A percentile compares a stretch with the other conserved stretches of the same genome.
Evolutionary conservation across 2,113 vertebrate species (phyloP).

Genomic region (Pogona vitticeps): DNA sequence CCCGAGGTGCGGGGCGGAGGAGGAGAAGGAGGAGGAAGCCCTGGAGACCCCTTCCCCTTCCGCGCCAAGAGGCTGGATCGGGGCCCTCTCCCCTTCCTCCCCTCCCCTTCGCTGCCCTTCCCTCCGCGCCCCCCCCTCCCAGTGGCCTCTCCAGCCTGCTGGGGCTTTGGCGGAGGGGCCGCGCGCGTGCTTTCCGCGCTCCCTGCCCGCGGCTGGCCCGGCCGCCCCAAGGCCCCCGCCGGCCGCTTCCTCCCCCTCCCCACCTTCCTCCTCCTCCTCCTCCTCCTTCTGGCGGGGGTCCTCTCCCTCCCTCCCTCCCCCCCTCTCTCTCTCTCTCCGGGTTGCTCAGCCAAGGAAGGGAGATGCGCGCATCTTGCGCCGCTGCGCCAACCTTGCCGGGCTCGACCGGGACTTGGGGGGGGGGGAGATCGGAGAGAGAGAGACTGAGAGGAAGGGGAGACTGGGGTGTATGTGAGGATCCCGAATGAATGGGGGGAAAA

Average conservation of each 20-base stretch:
- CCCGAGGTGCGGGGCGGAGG: no score
- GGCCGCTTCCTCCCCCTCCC: conserved; percentile 9
- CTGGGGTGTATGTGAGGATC: no score
- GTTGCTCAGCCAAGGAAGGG: background rate
- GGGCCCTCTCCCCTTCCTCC: background rate
- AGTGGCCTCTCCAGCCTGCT: background rate
- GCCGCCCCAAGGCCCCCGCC: no score
- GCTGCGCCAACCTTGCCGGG: conserved; percentile 14
- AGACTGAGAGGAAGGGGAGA: no score
- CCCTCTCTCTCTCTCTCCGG: background rate
- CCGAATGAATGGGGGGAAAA: background rate
- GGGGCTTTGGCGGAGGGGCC: background rate
- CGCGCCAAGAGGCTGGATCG: no score
- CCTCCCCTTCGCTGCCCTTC: background rate
- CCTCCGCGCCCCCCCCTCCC: background rate
- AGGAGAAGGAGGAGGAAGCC: no score
- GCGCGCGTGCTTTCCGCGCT: no score
- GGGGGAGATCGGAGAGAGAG: no score
- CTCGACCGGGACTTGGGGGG: no score
- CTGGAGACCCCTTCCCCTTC: no score
- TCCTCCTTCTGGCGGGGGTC: no score
- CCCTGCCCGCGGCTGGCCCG: background rate
- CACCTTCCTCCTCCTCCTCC: no score
- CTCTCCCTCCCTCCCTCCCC: conserved; percentile 33
- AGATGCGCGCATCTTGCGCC: background rate